Evolutionary conservation across 2,888 invertebrate genomes (phyloP).

Genomic region (Drosophila picticornis): DNA sequence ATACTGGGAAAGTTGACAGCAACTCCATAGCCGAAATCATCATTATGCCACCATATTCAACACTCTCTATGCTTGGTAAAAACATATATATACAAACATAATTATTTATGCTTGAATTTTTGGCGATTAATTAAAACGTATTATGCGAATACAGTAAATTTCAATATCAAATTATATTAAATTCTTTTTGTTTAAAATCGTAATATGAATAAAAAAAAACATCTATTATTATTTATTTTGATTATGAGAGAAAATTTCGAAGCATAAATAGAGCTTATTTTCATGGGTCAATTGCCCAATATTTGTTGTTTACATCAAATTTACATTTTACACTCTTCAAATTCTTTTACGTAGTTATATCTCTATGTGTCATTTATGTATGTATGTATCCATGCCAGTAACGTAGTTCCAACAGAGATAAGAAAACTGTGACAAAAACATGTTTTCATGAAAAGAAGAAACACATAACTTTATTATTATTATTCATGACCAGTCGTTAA

Average conservation of each 20-base stretch:
- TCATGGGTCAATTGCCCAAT: not conserved
- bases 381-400: not conserved
- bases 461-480: slow-evolving; percentile 15
- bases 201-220: not conserved
- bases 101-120: not conserved
- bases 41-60: slow-evolving; percentile 33
- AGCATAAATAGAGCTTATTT: not conserved
- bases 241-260: not conserved
- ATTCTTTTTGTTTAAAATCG: not conserved
- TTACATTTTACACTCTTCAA: not conserved
- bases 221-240: not conserved
- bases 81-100: not conserved
- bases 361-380: not conserved
- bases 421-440: slow-evolving; percentile 22
- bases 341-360: not conserved
- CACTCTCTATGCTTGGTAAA: slow-evolving; percentile 10
- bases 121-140: not conserved
- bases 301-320: not conserved
- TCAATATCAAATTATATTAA: not conserved
- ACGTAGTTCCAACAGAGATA: not conserved
- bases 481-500: slow-evolving; percentile 11
- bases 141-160: not conserved
- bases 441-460: slow-evolving; percentile 38
- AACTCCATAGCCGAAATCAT: slow-evolving; percentile 15
- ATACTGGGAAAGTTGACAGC: slow-evolving; percentile 65